phyloP scores from a whole-genome alignment of 1,140 invertebrate species.

The Heterodera carotae region DNA sequence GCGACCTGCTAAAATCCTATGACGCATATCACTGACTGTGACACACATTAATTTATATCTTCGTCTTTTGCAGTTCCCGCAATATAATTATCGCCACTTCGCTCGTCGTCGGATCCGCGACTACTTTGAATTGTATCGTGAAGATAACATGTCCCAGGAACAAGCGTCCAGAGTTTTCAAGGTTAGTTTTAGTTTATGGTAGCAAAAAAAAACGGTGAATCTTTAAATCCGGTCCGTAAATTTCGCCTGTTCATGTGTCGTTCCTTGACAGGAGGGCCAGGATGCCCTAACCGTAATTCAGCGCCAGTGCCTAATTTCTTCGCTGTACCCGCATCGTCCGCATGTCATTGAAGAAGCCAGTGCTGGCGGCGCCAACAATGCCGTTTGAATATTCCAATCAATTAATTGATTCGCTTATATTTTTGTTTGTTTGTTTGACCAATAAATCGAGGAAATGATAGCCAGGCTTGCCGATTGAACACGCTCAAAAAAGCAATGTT shows the following conservation, averaged over 20 bases:
- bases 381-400: too few species aligned
- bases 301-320: slow-evolving; percentile 4
- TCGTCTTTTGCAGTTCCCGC: slow-evolving; percentile 29
- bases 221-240: too few species aligned
- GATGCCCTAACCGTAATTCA: background rate
- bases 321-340: slow-evolving; percentile 16
- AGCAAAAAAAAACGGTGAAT: background rate
- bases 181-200: background rate
- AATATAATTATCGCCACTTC: slow-evolving; percentile 37
- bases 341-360: slow-evolving; percentile 19
- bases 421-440: too few species aligned
- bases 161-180: background rate
- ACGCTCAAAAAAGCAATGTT: too few species aligned
- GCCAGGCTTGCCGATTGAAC: too few species aligned
- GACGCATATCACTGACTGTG: background rate
- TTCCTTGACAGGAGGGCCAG: slow-evolving; percentile 5
- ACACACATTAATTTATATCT: background rate
- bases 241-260: background rate
- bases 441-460: too few species aligned
- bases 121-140: slow-evolving; percentile 26
- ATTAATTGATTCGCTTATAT: too few species aligned
- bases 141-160: background rate
- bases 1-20: too few species aligned
- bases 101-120: slow-evolving; percentile 31
- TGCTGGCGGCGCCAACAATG: too few species aligned